Evolutionary conservation across 2,113 vertebrate genomes (phyloP).

Genomic region (Neomonachus schauinslandi): DNA sequence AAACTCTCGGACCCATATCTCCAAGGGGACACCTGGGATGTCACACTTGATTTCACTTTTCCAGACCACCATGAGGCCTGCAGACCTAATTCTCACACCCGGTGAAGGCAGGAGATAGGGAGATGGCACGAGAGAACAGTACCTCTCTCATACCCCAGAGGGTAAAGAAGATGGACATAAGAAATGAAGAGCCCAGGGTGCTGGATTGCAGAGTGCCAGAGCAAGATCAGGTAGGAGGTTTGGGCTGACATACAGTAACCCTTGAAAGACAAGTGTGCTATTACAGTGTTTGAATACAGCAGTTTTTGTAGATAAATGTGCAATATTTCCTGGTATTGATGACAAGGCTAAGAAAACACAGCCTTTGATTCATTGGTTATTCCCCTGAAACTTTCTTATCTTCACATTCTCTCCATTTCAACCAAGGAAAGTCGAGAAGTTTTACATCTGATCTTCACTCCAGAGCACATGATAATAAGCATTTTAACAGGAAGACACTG

Average conservation of each 20-base stretch:
- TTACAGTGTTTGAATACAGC: not conserved
- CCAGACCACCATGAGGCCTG: not conserved
- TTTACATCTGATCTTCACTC: slow-evolving; percentile 36
- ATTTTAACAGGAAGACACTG: slow-evolving; percentile 79
- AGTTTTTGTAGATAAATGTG: not conserved
- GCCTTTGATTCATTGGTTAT: not conserved
- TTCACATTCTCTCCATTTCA: slow-evolving; percentile 60
- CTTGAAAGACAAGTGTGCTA: not conserved
- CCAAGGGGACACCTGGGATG: not conserved
- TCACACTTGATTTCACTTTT: not conserved
- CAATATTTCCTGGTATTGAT: not conserved
- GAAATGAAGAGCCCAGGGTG: not conserved
- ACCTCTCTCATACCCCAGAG: not conserved
- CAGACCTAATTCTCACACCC: not conserved
- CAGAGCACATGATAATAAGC: slow-evolving; percentile 14
- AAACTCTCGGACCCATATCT: not conserved
- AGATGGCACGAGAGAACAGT: not conserved
- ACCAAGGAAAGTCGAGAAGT: slow-evolving; percentile 71
- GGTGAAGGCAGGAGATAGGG: not conserved
- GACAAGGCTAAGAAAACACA: not conserved
- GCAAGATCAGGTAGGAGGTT: not conserved
- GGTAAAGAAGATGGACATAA: not conserved
- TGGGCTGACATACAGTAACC: not conserved
- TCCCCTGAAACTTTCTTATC: slow-evolving; percentile 17
- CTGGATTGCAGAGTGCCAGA: not conserved